Percentiles rank a stretch among this genome's conserved stretches.
Evolutionary conservation across 2,797 vertebrate species (phyloP).

Genomic region (Champsocephalus esox): DNA sequence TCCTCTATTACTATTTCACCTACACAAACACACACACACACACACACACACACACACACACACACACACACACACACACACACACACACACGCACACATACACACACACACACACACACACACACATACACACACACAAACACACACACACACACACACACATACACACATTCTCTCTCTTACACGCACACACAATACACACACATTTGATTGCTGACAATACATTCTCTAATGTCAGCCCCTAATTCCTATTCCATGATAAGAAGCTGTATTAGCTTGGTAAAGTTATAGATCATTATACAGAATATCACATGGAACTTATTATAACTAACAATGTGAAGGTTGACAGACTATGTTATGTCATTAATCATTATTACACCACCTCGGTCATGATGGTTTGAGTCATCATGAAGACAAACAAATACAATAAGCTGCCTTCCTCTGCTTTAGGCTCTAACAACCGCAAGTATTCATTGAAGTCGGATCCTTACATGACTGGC

Average conservation of each 20-base stretch:
- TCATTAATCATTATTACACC: background rate
- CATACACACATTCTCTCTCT: background rate
- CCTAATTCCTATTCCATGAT: too few species aligned
- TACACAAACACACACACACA: slow-evolving; percentile 2
- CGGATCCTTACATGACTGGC: slow-evolving; percentile 20
- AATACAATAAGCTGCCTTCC: background rate
- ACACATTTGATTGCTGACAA: slow-evolving; percentile 11
- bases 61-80: background rate
- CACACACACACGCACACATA: background rate
- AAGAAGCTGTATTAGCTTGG: too few species aligned
- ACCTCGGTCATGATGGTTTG: slow-evolving; percentile 1
- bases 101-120: background rate
- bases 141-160: background rate
- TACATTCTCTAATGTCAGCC: slow-evolving; percentile 4
- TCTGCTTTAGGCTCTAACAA: background rate
- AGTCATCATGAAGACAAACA: background rate
- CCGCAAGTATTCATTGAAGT: slow-evolving; percentile 24
- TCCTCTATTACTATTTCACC: slow-evolving; percentile 21
- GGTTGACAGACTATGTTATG: background rate
- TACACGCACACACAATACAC: background rate
- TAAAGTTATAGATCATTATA: background rate
- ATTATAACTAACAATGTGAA: background rate
- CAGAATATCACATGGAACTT: background rate
- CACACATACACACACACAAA: too few species aligned
- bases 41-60: background rate